Evolutionary conservation across 2,113 vertebrate genomes (phyloP).

Genomic region (Leuciscus idus): DNA sequence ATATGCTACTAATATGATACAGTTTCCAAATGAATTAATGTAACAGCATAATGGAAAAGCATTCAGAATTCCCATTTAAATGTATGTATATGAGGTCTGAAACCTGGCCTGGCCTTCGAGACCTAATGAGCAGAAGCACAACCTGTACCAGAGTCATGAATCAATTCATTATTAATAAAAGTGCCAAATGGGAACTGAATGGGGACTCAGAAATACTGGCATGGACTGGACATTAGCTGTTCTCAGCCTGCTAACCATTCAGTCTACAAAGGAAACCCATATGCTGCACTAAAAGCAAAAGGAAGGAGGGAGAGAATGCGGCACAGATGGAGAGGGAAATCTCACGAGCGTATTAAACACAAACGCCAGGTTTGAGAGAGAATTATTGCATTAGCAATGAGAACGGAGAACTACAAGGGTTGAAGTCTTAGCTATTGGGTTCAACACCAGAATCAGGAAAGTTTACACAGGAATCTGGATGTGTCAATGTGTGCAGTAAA

Average conservation of each 20-base stretch:
- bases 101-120: neutral
- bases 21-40: neutral
- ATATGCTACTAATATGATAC: neutral
- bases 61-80: neutral
- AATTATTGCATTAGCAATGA: neutral
- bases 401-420: neutral
- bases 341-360: neutral
- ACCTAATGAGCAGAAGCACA: neutral
- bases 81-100: neutral
- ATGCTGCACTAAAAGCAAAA: neutral
- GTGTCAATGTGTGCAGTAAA: neutral
- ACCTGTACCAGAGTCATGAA: neutral
- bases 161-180: neutral
- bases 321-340: neutral
- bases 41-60: neutral
- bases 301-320: neutral
- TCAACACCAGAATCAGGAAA: too few species aligned
- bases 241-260: too few species aligned
- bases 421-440: too few species aligned
- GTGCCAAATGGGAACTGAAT: neutral
- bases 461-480: too few species aligned
- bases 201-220: neutral
- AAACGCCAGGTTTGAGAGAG: neutral
- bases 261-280: conserved; percentile 5
- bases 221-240: neutral